Percentiles rank a stretch among this genome's conserved stretches.
phyloP scores from a whole-genome alignment of 2,797 vertebrate species.

The Artibeus jamaicensis region DNA sequence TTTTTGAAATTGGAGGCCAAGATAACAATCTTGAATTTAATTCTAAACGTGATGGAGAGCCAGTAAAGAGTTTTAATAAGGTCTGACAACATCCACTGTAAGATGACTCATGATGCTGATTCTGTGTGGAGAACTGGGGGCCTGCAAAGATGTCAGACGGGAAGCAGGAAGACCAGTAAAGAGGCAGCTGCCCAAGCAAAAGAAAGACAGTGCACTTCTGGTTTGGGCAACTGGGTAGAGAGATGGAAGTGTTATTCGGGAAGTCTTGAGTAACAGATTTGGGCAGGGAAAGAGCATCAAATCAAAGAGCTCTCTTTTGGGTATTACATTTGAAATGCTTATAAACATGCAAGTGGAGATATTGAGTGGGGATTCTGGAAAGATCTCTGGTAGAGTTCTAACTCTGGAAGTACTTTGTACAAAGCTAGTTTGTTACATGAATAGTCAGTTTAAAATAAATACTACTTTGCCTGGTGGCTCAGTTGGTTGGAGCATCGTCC shows the following conservation, averaged over 20 bases:
- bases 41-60: neutral
- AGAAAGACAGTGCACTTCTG: neutral
- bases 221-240: neutral
- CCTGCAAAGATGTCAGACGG: neutral
- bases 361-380: neutral
- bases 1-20: neutral
- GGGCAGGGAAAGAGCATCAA: neutral
- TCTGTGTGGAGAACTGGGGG: neutral
- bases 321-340: neutral
- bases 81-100: neutral
- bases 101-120: neutral
- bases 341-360: neutral
- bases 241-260: neutral
- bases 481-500: too few species aligned
- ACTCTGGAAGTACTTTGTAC: neutral
- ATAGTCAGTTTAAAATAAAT: slow-evolving; percentile 5
- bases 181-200: neutral
- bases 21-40: neutral
- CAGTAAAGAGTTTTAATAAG: neutral
- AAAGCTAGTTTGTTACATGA: neutral
- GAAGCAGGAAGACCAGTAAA: neutral
- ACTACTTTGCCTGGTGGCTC: neutral
- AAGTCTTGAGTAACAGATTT: neutral
- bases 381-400: neutral
- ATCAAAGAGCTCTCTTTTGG: neutral